A percentile compares a stretch with the other conserved stretches of the same genome.
phyloP scores from a whole-genome alignment of 2,888 invertebrate genomes.

The Coenonympha glycerion region DNA sequence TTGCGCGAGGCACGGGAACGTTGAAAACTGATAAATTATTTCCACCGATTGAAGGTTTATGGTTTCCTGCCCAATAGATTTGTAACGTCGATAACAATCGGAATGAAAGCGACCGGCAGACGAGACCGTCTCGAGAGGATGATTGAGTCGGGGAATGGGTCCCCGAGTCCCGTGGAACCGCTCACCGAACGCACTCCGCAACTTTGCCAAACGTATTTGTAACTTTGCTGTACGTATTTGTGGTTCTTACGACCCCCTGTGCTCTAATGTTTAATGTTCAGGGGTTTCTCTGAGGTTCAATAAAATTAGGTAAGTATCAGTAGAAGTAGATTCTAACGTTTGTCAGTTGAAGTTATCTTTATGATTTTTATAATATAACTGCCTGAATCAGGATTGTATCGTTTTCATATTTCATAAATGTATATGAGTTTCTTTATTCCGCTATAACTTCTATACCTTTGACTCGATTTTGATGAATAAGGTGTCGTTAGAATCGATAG shows the following conservation, averaged over 20 bases:
- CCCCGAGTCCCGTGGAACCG: too few species aligned
- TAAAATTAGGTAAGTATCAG: background rate
- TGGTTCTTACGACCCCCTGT: constrained; percentile 27
- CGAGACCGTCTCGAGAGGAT: constrained; percentile 71
- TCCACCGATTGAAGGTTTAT: constrained; percentile 26
- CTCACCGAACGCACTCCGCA: constrained; percentile 37
- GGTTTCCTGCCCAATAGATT: constrained; percentile 29
- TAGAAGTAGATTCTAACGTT: background rate
- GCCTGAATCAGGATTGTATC: too few species aligned
- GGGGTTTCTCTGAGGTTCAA: background rate
- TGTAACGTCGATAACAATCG: constrained; percentile 31
- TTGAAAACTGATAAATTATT: constrained; percentile 28
- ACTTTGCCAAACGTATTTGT: constrained; percentile 32
- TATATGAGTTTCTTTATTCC: too few species aligned
- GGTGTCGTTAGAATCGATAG: too few species aligned
- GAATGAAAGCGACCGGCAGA: constrained; percentile 38
- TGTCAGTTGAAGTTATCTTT: too few species aligned
- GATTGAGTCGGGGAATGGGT: constrained; percentile 66
- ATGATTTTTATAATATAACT: too few species aligned
- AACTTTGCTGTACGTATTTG: constrained; percentile 31
- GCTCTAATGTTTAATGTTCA: constrained; percentile 15
- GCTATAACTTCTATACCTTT: too few species aligned
- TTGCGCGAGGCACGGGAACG: constrained; percentile 15
- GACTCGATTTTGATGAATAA: too few species aligned
- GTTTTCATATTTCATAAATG: too few species aligned